phyloP scores from a whole-genome alignment of 2,113 vertebrate genomes.

The Onychostruthus taczanowskii region DNA sequence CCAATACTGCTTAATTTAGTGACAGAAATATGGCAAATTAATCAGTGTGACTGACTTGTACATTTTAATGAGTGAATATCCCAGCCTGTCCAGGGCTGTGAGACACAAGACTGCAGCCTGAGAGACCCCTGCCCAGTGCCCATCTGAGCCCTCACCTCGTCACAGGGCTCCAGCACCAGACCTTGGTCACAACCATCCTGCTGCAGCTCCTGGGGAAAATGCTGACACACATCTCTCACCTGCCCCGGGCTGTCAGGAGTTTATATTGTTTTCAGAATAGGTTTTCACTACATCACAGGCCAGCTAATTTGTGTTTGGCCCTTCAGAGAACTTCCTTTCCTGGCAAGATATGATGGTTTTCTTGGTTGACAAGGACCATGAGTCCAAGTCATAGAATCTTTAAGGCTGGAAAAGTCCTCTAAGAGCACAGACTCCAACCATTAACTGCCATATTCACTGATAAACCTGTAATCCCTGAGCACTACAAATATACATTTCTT shows the following conservation, averaged over 20 bases:
- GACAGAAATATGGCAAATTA: not conserved
- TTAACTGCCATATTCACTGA: not conserved
- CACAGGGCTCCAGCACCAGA: not conserved
- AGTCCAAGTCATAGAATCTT: not conserved
- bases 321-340: not conserved
- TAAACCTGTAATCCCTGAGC: not conserved
- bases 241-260: accelerated
- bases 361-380: not conserved
- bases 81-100: accelerated
- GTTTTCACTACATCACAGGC: not conserved
- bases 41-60: accelerated
- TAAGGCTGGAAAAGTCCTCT: not conserved
- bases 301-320: not conserved
- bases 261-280: not conserved
- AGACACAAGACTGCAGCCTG: accelerated
- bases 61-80: not conserved
- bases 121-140: accelerated
- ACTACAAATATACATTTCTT: not conserved
- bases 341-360: not conserved
- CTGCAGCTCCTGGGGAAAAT: not conserved
- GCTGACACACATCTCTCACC: not conserved
- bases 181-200: accelerated
- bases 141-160: accelerated
- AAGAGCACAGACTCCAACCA: not conserved
- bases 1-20: not conserved